phyloP scores from a whole-genome alignment of 2,888 invertebrate species.

The Apotomis capreana region DNA sequence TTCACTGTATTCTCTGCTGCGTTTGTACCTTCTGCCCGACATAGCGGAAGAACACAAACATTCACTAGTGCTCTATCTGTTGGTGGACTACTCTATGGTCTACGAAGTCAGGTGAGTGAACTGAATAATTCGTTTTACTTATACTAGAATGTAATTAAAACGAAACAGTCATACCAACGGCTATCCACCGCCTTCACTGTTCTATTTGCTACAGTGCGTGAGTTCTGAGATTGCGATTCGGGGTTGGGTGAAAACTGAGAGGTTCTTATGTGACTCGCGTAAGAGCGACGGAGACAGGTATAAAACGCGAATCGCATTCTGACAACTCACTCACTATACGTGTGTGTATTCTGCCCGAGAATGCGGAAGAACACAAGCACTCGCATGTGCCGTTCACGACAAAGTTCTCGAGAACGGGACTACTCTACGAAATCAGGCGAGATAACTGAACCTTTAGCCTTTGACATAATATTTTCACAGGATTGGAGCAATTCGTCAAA shows the following conservation, averaged over 20 bases:
- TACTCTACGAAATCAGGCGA: too few species aligned
- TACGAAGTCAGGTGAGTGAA: slow-evolving; percentile 81
- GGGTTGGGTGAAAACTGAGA: too few species aligned
- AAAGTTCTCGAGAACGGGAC: too few species aligned
- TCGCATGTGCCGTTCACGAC: slow-evolving; percentile 57
- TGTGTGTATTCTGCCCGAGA: slow-evolving; percentile 87
- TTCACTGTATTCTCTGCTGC: slow-evolving; percentile 89
- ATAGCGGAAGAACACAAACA: slow-evolving; percentile 89
- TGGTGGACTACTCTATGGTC: slow-evolving; percentile 90
- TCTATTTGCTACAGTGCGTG: slow-evolving; percentile 79
- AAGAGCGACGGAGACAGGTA: too few species aligned
- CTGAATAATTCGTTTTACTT: too few species aligned
- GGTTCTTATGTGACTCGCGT: too few species aligned
- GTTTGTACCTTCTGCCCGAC: slow-evolving; percentile 88
- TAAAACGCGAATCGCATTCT: too few species aligned
- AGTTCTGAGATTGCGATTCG: too few species aligned
- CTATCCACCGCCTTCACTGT: slow-evolving; percentile 93
- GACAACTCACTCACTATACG: slow-evolving; percentile 68
- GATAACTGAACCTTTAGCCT: too few species aligned
- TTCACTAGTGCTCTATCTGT: slow-evolving; percentile 90
- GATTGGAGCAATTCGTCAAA: too few species aligned
- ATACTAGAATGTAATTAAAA: slow-evolving; percentile 85
- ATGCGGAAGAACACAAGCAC: slow-evolving; percentile 88
- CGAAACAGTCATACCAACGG: slow-evolving; percentile 81
- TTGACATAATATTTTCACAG: too few species aligned